phyloP scores from a whole-genome alignment of 2,888 invertebrate species.

The Hypomecis atomaria region DNA sequence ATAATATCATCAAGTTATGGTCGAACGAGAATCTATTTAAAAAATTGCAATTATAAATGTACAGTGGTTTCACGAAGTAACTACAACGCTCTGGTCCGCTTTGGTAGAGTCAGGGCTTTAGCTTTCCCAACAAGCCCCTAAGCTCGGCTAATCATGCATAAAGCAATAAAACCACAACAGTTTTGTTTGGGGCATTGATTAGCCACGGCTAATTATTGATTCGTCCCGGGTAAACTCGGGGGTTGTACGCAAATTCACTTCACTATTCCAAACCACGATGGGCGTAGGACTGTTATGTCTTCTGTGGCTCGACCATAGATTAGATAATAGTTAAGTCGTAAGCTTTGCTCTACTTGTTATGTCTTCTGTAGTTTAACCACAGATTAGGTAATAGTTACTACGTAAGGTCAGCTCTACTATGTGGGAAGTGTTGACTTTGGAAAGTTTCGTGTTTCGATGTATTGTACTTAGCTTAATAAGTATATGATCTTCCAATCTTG shows the following conservation, averaged over 20 bases:
- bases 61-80: background rate
- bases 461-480: no score
- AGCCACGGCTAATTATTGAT: slow-evolving; percentile 64
- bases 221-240: slow-evolving; percentile 53
- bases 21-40: no score
- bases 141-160: slow-evolving; percentile 40
- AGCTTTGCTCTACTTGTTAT: background rate
- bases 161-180: slow-evolving; percentile 41
- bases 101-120: background rate
- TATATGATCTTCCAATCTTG: no score
- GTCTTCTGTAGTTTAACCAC: background rate
- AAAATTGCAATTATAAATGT: background rate
- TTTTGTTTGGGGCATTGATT: slow-evolving; percentile 60
- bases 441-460: no score
- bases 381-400: no score
- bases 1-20: no score
- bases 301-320: no score
- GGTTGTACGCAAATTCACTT: slow-evolving; percentile 56
- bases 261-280: slow-evolving; percentile 19
- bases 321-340: no score
- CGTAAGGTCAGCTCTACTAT: no score
- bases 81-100: background rate
- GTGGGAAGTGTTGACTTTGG: no score
- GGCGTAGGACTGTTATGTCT: slow-evolving; percentile 3
- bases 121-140: slow-evolving; percentile 25